A percentile compares a stretch with the other conserved stretches of the same genome.
phyloP scores from a whole-genome alignment of 2,797 vertebrate genomes.

The Nannoperca australis region DNA sequence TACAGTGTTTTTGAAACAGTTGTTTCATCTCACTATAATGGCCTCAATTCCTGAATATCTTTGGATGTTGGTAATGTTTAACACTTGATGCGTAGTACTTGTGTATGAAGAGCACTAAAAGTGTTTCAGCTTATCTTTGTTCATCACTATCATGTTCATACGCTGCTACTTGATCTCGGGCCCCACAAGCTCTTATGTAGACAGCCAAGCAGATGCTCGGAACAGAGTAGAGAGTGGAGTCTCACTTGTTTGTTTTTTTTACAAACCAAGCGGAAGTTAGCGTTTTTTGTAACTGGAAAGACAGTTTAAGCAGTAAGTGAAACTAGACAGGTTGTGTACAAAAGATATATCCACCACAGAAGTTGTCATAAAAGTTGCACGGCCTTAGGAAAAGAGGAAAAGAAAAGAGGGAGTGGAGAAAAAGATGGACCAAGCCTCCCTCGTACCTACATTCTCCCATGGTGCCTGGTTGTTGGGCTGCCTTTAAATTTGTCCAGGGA shows the following conservation, averaged over 20 bases:
- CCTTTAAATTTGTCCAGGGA: constrained; percentile 87
- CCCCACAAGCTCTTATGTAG: constrained; percentile 38
- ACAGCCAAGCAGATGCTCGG: constrained; percentile 35
- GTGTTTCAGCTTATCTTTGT: constrained; percentile 29
- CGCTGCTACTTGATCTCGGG: constrained; percentile 49
- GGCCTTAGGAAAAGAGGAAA: constrained; percentile 8
- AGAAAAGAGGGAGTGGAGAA: constrained; percentile 17
- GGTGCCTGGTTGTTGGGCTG: constrained; percentile 74
- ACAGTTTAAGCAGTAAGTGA: constrained; percentile 5
- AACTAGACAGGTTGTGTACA: constrained; percentile 14
- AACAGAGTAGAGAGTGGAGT: neutral
- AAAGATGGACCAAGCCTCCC: constrained; percentile 39
- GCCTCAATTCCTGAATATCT: constrained; percentile 6
- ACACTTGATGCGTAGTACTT: constrained; percentile 24
- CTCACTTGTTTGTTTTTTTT: constrained; percentile 8
- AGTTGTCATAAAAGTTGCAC: constrained; percentile 29
- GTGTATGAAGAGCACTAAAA: constrained; percentile 52
- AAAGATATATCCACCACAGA: neutral
- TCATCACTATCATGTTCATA: constrained; percentile 28
- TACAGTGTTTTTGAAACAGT: no score
- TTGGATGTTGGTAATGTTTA: constrained; percentile 9
- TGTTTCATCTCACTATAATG: constrained; percentile 3
- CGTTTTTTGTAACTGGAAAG: constrained; percentile 5
- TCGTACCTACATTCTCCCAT: constrained; percentile 65
- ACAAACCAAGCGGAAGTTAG: constrained; percentile 12